These are phyloP conservation scores for Parotocinclus haroldoi DNA, from an alignment of 2,797 vertebrate genomes.

Conservation along the genomic window DNA sequence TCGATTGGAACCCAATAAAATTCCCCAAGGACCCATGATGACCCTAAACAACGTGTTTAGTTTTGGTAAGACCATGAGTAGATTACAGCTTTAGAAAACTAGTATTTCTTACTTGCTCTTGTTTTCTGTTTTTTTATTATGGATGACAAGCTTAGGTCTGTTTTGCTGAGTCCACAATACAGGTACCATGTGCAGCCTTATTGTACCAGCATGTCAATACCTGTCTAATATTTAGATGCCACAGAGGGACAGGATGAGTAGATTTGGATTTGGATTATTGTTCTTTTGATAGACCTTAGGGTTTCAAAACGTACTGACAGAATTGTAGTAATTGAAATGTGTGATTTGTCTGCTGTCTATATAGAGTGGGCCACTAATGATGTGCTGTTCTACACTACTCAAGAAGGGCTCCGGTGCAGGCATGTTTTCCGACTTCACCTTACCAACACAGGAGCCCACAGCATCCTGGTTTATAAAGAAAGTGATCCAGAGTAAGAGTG, in stretches of 20 bases:
- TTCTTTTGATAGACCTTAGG: too few relatives aligned
- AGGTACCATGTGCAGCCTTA: too few relatives aligned
- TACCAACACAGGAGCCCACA: conserved; percentile 56
- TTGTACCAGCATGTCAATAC: too few relatives aligned
- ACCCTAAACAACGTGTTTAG: conserved; percentile 80
- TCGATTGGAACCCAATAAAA: conserved; percentile 58
- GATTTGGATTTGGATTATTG: too few relatives aligned
- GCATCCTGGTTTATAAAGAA: conserved; percentile 80
- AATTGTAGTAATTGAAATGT: too few relatives aligned
- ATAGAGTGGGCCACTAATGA: conserved; percentile 89
- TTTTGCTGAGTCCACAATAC: too few relatives aligned
- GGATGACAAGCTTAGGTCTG: too few relatives aligned
- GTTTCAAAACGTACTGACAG: too few relatives aligned
- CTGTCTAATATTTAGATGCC: too few relatives aligned
- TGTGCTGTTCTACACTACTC: conserved; percentile 82
- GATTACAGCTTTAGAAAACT: neutral
- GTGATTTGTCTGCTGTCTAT: conserved; percentile 26
- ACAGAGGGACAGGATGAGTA: too few relatives aligned
- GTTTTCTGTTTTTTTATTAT: too few relatives aligned
- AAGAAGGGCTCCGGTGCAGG: conserved; percentile 80
- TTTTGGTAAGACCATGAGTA: conserved; percentile 74
- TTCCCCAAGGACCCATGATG: conserved; percentile 53
- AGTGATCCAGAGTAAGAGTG: conserved; percentile 81
- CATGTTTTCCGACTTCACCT: conserved; percentile 80
- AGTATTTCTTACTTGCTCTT: too few relatives aligned